Conservation (phyloP, 2,888 invertebrate species). For the Drosophila trichaetosa region DNA sequence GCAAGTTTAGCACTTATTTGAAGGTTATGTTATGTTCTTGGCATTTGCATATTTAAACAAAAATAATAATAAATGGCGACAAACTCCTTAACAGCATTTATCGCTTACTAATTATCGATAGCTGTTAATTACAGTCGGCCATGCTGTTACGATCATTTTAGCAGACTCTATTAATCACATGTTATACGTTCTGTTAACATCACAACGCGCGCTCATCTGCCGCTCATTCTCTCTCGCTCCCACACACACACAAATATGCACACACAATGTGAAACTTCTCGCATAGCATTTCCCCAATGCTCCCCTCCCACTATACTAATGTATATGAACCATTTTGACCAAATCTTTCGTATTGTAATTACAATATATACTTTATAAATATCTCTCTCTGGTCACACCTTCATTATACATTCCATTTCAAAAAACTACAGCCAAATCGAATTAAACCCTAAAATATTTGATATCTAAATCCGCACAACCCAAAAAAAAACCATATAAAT, state of each 20-base stretch:
- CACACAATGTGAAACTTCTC: constrained; percentile 10
- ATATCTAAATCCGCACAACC: constrained; percentile 50
- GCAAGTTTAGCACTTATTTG: background rate
- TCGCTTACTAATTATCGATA: background rate
- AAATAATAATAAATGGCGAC: background rate
- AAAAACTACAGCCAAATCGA: constrained; percentile 72
- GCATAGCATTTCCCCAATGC: constrained; percentile 34
- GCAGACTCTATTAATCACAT: background rate
- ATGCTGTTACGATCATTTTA: background rate
- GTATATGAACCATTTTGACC: constrained; percentile 4
- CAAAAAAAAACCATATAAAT: constrained; percentile 9
- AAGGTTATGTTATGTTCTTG: background rate
- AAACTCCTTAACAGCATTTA: background rate
- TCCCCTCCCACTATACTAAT: background rate
- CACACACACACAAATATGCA: background rate
- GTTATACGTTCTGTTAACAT: background rate
- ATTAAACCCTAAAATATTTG: constrained; percentile 80
- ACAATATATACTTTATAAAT: constrained; percentile 43
- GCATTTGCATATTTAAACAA: background rate
- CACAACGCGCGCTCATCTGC: background rate
- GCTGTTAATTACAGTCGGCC: background rate
- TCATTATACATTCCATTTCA: constrained; percentile 44
- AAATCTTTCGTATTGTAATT: constrained; percentile 29
- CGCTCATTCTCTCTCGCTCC: background rate
- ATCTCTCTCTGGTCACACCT: constrained; percentile 52